Percentiles rank a stretch among this genome's conserved stretches.
Conservation (phyloP, 2,113 vertebrate genomes). For the Mesoclemmys tuberculata region DNA sequence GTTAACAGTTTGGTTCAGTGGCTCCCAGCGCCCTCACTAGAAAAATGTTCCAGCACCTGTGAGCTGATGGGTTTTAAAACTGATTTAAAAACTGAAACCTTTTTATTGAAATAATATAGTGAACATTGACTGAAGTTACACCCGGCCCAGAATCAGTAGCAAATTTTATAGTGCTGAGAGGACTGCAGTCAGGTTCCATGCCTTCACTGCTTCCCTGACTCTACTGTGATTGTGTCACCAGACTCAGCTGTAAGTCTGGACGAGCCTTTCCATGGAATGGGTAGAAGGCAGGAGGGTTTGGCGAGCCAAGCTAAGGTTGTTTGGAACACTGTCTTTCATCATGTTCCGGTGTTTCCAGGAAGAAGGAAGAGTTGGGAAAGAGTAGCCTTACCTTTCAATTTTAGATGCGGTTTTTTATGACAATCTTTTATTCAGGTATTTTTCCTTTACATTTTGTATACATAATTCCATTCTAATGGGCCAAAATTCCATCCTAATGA, state of each 20-base stretch:
- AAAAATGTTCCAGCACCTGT: too few species aligned
- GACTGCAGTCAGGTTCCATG: slow-evolving; percentile 53
- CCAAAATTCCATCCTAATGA: background rate
- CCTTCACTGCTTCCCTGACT: slow-evolving; percentile 62
- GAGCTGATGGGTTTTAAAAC: background rate
- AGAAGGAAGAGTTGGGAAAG: slow-evolving; percentile 17
- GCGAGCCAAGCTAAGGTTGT: slow-evolving; percentile 47
- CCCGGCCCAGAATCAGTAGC: slow-evolving; percentile 3
- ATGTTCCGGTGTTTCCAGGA: slow-evolving; percentile 53
- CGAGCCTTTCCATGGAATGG: slow-evolving; percentile 41
- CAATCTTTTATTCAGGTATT: slow-evolving; percentile 30
- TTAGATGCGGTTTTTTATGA: slow-evolving; percentile 11
- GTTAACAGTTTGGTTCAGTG: too few species aligned
- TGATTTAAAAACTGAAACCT: background rate
- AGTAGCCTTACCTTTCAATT: slow-evolving; percentile 1
- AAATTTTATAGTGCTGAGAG: slow-evolving; percentile 50
- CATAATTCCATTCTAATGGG: background rate
- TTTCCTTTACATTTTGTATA: background rate
- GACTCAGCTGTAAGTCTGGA: slow-evolving; percentile 56
- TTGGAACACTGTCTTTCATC: slow-evolving; percentile 59
- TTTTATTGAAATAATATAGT: too few species aligned
- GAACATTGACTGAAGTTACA: background rate
- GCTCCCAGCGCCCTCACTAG: too few species aligned
- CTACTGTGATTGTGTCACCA: slow-evolving; percentile 55
- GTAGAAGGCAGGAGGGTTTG: background rate